phyloP scores from a whole-genome alignment of 2,888 invertebrate species.

The Phlogophora meticulosa region DNA sequence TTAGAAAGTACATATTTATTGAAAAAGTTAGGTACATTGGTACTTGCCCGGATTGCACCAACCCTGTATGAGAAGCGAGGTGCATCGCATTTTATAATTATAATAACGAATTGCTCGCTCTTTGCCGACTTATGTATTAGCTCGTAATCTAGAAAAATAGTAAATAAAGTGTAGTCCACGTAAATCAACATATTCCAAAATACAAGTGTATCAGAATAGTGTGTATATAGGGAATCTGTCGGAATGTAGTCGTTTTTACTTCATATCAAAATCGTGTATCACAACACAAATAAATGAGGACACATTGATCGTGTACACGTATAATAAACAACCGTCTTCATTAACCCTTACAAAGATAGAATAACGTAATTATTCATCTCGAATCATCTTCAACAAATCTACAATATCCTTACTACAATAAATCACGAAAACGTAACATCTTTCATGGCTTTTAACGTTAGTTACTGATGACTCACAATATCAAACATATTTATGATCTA shows the following conservation, averaged over 20 bases:
- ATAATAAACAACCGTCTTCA: conserved; percentile 18
- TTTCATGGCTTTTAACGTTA: conserved; percentile 6
- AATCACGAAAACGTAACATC: conserved; percentile 19
- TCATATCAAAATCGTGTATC: conserved; percentile 5
- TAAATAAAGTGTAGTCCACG: background rate
- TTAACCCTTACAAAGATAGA: conserved; percentile 15
- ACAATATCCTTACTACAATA: conserved; percentile 14
- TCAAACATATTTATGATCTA: conserved; percentile 4
- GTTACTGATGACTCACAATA: conserved; percentile 13
- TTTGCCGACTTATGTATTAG: no score
- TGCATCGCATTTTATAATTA: no score
- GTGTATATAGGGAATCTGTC: background rate
- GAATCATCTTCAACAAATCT: background rate
- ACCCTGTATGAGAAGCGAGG: no score
- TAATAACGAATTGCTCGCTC: no score
- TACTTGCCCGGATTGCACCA: no score
- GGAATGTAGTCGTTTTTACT: conserved; percentile 3
- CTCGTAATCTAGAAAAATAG: no score
- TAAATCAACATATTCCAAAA: background rate
- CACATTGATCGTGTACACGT: conserved; percentile 11
- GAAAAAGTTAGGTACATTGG: no score
- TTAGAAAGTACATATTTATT: no score
- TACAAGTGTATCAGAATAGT: background rate
- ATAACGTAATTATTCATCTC: conserved; percentile 14
- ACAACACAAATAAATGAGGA: conserved; percentile 18